Percentiles rank a stretch among this genome's conserved stretches.
These are phyloP conservation scores for Anagyrus pseudococci DNA, from an alignment of 2,888 invertebrate species.

Conservation along the genomic window DNA sequence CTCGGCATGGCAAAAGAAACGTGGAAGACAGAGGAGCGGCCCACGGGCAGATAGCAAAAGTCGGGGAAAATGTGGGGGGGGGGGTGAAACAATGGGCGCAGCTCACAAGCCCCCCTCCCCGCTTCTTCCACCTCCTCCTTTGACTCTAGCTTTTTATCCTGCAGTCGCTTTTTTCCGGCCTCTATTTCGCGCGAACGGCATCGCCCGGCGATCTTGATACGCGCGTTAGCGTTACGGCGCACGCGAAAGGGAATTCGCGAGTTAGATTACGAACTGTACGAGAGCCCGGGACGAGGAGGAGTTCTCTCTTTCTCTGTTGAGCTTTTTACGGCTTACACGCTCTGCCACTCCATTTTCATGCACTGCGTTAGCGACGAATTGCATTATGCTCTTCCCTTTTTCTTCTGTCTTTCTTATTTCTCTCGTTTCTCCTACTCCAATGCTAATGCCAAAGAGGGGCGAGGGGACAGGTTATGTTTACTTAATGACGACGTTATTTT, in stretches of 20 bases:
- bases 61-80: background rate
- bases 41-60: conserved; percentile 29
- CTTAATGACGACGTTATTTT: too few species aligned
- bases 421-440: too few species aligned
- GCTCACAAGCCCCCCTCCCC: too few species aligned
- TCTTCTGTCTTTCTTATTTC: too few species aligned
- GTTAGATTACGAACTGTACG: conserved; percentile 13
- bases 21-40: background rate
- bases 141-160: too few species aligned
- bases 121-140: background rate
- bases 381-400: too few species aligned
- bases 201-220: background rate
- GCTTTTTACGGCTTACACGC: conserved; percentile 22
- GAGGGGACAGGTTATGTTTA: too few species aligned
- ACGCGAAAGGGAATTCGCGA: conserved; percentile 19
- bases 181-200: conserved; percentile 3
- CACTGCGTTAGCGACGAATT: too few species aligned
- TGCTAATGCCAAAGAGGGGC: too few species aligned
- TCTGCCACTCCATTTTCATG: conserved; percentile 28
- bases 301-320: background rate
- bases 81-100: conserved; percentile 31
- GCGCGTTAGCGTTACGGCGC: background rate
- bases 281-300: background rate
- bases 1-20: conserved; percentile 34
- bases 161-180: background rate